Base-by-base conservation (phyloP, 2,888 invertebrate genomes). In the Latheticus oryzae region DNA sequence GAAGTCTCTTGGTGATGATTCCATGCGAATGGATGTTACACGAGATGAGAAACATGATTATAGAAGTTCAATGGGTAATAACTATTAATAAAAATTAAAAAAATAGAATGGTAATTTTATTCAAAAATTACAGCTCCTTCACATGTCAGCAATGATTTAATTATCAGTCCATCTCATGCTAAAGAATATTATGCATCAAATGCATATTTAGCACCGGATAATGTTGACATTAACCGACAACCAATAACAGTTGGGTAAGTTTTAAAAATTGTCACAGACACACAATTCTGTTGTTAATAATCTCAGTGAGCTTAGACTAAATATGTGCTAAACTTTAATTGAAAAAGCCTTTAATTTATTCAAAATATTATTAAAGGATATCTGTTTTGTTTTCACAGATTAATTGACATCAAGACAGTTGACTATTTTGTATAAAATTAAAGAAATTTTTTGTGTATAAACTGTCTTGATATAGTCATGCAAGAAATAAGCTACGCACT, bases 1-100 rank as follows among this genome's bases (percentile, higher is more conserved):
- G 83, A 90, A 90, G 78, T 86, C 86, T 23, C 81, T 89, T 67
- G 87, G 87, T 52, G 90, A 91, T 78, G 89, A 89, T 75, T 87
- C 88, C 23, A 85, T 78, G 77, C 70, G 76, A 56, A 69, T 79
- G 69, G 79, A 79, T 63, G 79, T 79, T 15, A 79, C 79, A 4
- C 75, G 73, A 54, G 79, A 79, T 59, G 79, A 79, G 54, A 78
- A 77, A 61, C 74, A 76, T 54, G 79, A 79, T 51, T 76, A 78
- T 62, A 68, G 79, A 57, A 74, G 76, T 68, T 79, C 79, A 24
- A 72, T 77, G 63, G 79, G 79, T 79, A 67, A 72, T 66, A 45
- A n/a, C n/a, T n/a, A n/a, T n/a, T n/a, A 13, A 37, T 9, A 21
- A 2, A 12, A 13, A 15, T 5, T 35, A 15, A 2, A 8, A 32